Base-by-base conservation (phyloP, 2,797 vertebrate species). In the Scolopax rusticola region DNA sequence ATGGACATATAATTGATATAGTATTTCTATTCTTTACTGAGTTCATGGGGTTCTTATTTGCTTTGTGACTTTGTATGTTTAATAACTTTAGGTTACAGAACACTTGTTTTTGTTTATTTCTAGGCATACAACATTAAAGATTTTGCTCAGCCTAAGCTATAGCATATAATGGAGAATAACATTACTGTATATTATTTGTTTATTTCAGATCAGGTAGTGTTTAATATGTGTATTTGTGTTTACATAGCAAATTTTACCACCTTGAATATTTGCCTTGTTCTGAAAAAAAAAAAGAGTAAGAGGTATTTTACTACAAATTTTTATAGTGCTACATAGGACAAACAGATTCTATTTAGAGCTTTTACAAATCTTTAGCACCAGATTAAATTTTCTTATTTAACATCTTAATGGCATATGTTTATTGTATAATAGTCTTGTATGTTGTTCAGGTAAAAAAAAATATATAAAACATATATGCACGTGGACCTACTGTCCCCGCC, bases 401-500 rank as follows among this genome's bases (percentile, higher is more conserved):
- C 23, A 33, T 45, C 2, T 84, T 84, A 75, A 56, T 11, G 6
- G 2, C 21, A n/a, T 41, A 14, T 0, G 1, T 36, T 71, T 81
- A 15, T 32, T 64, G 7, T 38, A 47, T 23, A 83, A 74, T 8
- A 43, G 2, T 30, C 4, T 77, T 80, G 8, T 16, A 30, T 48
- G 33, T 64, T 73, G 7, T 74, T 89, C 41, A 85, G 30, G 32
- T 82, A 56, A 61, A 94, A 90, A 90, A 11, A n/a, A 67, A 13
- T 17, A 21, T 41, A 78, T 40, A 28, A 87, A 78, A 81, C 30
- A 69, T 30, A 41, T 73, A 61, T 93, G 64, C 28, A 11, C 69
- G 27, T 90, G 95, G 69, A 33, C 53, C 88, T 95, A 73, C 23
- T 85, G 76, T 84, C 80, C 65, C 84, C 85, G 93, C 45, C 43